These are phyloP conservation scores for Chanos chanos DNA, from an alignment of 2,797 vertebrate genomes.

Conservation along the genomic window DNA sequence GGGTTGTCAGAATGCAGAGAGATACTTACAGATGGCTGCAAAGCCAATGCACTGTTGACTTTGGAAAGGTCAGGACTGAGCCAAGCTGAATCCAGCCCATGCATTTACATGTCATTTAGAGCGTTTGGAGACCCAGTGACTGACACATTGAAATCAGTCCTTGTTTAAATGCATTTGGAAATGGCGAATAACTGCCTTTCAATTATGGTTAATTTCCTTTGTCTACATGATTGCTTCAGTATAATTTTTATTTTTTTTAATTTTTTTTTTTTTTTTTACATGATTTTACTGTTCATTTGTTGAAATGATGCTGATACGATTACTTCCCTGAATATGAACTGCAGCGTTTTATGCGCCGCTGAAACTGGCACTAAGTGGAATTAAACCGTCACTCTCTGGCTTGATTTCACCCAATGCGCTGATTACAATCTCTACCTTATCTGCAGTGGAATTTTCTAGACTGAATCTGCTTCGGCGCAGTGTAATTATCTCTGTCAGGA, in stretches of 20 bases:
- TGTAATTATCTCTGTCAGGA: slow-evolving; percentile 18
- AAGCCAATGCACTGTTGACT: neutral
- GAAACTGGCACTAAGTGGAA: too few species aligned
- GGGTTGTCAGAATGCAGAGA: neutral
- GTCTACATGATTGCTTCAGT: too few species aligned
- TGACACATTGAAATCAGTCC: neutral
- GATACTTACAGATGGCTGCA: neutral
- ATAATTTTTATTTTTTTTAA: neutral
- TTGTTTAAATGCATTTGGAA: neutral
- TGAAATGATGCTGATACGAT: too few species aligned
- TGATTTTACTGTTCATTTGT: too few species aligned
- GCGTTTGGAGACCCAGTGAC: neutral
- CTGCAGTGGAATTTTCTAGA: too few species aligned
- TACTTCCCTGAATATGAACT: too few species aligned
- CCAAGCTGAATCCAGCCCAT: neutral
- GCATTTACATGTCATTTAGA: neutral
- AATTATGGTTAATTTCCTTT: too few species aligned
- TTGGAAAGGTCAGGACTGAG: slow-evolving; percentile 9
- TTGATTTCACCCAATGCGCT: too few species aligned
- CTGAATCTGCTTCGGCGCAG: too few species aligned
- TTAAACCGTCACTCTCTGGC: neutral
- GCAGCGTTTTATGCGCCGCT: too few species aligned
- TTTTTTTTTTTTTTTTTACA: neutral
- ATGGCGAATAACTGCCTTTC: neutral
- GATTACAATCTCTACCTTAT: too few species aligned